Conservation (phyloP, 2,113 vertebrate species). For the Carassius gibelio region DNA sequence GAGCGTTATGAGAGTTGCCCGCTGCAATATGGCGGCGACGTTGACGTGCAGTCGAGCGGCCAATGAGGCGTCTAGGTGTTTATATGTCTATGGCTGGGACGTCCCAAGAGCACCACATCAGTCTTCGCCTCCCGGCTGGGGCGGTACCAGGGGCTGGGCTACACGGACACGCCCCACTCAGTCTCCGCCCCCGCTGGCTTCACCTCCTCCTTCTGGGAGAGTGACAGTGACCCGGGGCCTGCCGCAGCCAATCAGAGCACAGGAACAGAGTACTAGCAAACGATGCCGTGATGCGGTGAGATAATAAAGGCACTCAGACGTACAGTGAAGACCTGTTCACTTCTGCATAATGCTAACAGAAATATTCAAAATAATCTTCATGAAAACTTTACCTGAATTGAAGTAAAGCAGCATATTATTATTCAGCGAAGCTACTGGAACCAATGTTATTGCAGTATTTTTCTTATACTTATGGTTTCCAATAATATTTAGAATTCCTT, state of each 20-base stretch:
- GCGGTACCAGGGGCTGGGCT: constrained; percentile 49
- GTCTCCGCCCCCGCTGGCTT: constrained; percentile 50
- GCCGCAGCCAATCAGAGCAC: constrained; percentile 23
- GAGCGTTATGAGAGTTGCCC: too few relatives aligned
- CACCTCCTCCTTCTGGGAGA: constrained; percentile 44
- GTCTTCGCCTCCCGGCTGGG: constrained; percentile 41
- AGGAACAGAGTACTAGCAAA: constrained; percentile 37
- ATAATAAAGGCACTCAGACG: too few relatives aligned
- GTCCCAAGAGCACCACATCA: constrained; percentile 22
- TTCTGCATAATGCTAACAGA: neutral
- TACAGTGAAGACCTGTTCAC: neutral
- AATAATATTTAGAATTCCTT: neutral
- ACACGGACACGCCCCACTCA: constrained; percentile 52
- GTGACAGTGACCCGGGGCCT: neutral
- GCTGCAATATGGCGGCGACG: too few relatives aligned
- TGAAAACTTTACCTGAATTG: neutral
- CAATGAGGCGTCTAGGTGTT: too few relatives aligned
- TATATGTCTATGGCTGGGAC: neutral
- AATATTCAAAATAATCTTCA: neutral
- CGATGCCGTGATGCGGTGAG: neutral
- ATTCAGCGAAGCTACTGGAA: neutral
- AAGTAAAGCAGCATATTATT: neutral
- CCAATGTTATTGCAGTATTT: neutral
- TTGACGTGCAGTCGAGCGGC: too few relatives aligned
- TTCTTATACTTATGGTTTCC: neutral